Percentiles rank a stretch among this genome's conserved stretches.
These are phyloP conservation scores for Tonatia bakeri DNA, from an alignment of 2,113 vertebrate species.

Conservation along the genomic window DNA sequence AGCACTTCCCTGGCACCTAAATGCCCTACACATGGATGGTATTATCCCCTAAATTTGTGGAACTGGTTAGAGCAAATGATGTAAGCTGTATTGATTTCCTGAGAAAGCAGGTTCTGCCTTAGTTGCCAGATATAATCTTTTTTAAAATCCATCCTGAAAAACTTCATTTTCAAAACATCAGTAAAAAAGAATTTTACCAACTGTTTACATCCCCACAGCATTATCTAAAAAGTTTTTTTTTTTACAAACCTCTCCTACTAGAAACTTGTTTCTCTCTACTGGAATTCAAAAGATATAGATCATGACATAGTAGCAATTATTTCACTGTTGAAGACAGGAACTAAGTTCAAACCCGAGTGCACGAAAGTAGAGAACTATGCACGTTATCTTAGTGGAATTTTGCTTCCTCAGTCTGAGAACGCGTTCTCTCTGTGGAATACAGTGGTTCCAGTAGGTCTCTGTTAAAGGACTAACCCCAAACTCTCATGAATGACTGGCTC, in stretches of 20 bases:
- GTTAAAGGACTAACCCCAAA: not conserved
- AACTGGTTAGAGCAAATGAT: not conserved
- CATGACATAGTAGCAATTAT: not conserved
- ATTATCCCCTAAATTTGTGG: not conserved
- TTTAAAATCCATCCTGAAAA: not conserved
- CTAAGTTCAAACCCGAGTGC: constrained; percentile 1
- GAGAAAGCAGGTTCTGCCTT: not conserved
- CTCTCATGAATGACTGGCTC: not conserved
- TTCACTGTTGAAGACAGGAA: not conserved
- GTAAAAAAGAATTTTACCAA: constrained; percentile 32
- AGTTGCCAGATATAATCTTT: not conserved
- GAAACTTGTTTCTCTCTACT: not conserved
- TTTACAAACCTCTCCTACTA: not conserved
- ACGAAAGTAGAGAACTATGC: not conserved
- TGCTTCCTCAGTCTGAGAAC: not conserved
- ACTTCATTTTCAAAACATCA: not conserved
- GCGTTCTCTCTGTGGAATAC: not conserved
- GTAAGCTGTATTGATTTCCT: not conserved
- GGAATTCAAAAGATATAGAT: not conserved
- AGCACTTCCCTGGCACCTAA: not conserved
- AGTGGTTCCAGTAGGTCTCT: not conserved
- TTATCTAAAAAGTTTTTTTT: not conserved
- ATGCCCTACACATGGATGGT: not conserved
- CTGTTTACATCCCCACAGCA: not conserved
- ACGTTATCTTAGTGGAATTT: not conserved